phyloP scores from a whole-genome alignment of 92 coral and sea anemone genomes.

The Umimayanthus kanabou region DNA sequence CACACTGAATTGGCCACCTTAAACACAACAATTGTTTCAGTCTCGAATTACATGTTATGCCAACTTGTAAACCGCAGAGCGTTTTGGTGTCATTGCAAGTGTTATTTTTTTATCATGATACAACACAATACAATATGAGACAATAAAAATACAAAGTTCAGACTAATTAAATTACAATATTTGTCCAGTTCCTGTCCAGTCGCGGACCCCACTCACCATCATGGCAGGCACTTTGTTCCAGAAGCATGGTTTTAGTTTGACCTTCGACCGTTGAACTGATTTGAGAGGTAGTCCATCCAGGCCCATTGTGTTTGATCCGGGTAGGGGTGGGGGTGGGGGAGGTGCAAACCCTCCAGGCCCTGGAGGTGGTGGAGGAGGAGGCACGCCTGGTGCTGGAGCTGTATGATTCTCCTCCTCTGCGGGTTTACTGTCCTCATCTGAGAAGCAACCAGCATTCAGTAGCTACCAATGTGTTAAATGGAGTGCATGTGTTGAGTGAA shows the following conservation, averaged over 20 bases:
- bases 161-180: too few species aligned
- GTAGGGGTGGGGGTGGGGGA: slow-evolving; percentile 74
- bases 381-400: slow-evolving; percentile 58
- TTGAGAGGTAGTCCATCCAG: slow-evolving; percentile 62
- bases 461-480: neutral
- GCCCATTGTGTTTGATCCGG: slow-evolving; percentile 45
- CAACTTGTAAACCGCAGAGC: too few species aligned
- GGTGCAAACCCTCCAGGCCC: slow-evolving; percentile 55
- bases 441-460: neutral
- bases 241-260: slow-evolving; percentile 89
- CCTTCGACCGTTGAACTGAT: slow-evolving; percentile 67
- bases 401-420: slow-evolving; percentile 37
- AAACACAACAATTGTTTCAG: neutral
- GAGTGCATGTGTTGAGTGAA: neutral
- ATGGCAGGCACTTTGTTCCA: slow-evolving; percentile 92
- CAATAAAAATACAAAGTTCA: neutral
- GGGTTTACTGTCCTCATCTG: slow-evolving; percentile 9
- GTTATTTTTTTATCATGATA: too few species aligned
- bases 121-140: too few species aligned
- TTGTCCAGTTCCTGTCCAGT: neutral
- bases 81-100: too few species aligned
- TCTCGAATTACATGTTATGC: neutral
- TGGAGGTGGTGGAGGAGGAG: slow-evolving; percentile 90
- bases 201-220: slow-evolving; percentile 62
- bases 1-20: slow-evolving; percentile 88